These are phyloP conservation scores for Globodera ellingtonae DNA, from an alignment of 1,140 invertebrate genomes.

Conservation along the genomic window DNA sequence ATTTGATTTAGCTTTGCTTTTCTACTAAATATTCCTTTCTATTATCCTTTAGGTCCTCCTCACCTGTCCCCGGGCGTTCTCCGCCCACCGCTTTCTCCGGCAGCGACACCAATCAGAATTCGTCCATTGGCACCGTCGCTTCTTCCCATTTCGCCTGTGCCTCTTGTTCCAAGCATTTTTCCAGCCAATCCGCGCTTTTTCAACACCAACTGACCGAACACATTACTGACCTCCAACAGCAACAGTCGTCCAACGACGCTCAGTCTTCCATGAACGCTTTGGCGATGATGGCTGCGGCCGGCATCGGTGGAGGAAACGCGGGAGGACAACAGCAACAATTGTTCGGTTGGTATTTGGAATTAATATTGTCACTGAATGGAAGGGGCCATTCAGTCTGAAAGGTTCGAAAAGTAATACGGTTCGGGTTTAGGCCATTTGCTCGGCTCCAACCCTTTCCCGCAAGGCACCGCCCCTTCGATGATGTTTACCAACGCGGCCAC, in stretches of 20 bases:
- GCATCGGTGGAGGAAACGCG: background rate
- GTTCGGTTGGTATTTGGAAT: constrained; percentile 4
- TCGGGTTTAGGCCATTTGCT: constrained; percentile 5
- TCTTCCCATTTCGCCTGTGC: constrained; percentile 14
- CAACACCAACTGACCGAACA: constrained; percentile 36
- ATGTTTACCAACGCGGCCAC: constrained; percentile 5
- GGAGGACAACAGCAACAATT: constrained; percentile 26
- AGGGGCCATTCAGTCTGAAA: no score
- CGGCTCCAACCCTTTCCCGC: constrained; percentile 16
- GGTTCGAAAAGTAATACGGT: background rate
- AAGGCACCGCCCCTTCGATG: background rate
- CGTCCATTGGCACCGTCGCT: background rate
- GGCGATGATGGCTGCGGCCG: background rate
- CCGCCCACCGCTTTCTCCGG: background rate
- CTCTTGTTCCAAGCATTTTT: constrained; percentile 28
- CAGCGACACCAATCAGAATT: background rate
- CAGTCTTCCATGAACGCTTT: constrained; percentile 6
- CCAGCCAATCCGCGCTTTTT: constrained; percentile 15
- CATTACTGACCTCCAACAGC: constrained; percentile 12
- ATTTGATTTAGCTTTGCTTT: no score
- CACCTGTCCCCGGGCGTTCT: background rate
- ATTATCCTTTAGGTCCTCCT: background rate
- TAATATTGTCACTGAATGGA: background rate
- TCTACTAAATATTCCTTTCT: no score
- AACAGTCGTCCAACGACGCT: background rate